Evolutionary conservation across 2,797 vertebrate species (phyloP).

Genomic region (Buceros bicornis): DNA sequence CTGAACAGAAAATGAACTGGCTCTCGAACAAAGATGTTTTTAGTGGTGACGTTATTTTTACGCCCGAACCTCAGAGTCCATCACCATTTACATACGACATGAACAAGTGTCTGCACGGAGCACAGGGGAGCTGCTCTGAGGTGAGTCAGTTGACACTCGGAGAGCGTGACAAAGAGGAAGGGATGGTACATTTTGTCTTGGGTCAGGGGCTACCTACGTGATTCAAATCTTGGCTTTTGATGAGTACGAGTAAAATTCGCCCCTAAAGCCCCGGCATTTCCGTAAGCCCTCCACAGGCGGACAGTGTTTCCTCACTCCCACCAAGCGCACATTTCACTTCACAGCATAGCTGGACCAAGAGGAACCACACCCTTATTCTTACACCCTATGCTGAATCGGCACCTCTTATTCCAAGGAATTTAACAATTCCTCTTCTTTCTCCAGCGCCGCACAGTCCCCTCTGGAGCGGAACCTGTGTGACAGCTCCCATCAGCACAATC

Average conservation of each 20-base stretch:
- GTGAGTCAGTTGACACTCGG: not conserved
- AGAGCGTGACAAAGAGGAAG: not conserved
- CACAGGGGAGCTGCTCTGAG: not conserved
- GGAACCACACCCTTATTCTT: not conserved
- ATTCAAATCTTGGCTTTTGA: not conserved
- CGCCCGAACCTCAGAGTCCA: not conserved
- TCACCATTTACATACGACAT: not conserved
- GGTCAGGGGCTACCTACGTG: not conserved
- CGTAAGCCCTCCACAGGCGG: not conserved
- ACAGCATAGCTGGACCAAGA: not conserved
- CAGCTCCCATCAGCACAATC: not conserved
- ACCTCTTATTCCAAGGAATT: not conserved
- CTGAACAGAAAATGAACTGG: not conserved
- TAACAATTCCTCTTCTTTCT: not conserved
- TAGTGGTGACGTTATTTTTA: not conserved
- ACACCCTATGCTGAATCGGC: not conserved
- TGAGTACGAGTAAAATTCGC: not conserved
- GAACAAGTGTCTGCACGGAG: too few species aligned
- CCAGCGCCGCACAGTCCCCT: not conserved
- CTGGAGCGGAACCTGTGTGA: not conserved
- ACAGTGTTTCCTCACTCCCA: not conserved
- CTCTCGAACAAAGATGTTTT: not conserved
- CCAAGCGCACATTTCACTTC: not conserved
- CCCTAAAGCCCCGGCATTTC: not conserved
- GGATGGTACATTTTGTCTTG: not conserved